Base-by-base conservation (phyloP, 1,140 invertebrate species). In the Caenorhabditis brenneri region DNA sequence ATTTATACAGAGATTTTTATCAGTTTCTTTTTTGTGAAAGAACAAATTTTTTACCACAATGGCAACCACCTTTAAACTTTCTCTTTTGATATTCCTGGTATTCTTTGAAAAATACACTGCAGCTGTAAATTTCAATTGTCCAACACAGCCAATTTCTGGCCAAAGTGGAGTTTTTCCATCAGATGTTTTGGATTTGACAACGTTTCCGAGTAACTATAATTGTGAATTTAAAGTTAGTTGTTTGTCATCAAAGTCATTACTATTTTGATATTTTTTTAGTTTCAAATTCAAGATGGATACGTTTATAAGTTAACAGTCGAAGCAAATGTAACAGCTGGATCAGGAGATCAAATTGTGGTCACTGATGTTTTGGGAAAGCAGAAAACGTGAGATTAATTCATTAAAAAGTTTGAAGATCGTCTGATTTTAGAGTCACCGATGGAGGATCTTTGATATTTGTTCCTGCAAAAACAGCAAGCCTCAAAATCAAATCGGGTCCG, bases 221-320 rank as follows among this genome's bases (percentile, higher is more conserved):
- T 65, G 58, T 65, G 19, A 65, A 15, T 33, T 65, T 12, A 33
- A 65, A 9, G 58, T 36, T 7, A 55, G 53, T 16, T 0, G 36
- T 9, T 29, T 2, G 16, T 65, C 1, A 12, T 0, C 19, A 10
- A 4, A 29, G 22, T 27, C 5, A 2, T 16, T 19, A 10, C 10
- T 27, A 12, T 27, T 1, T 19, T 3, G 36, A 19, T 10, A 36
- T 7, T 1, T n/a, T 33, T 65, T 33, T 16, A 65, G 58, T 65
- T 65, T 33, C 15, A 33, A 65, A 65, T 65, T n/a, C 12, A 65
- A 65, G 58, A 65, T 36, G 58, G 58, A 36, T 65, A 33, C 36
- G 29, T 65, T 33, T 33, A 9, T 16, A 22, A n/a, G 36, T n/a
- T 65, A 0, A 65, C 58, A 6, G 6, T 65, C 10, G 29, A 15